A percentile compares a stretch with the other conserved stretches of the same genome.
Evolutionary conservation across 2,797 vertebrate genomes (phyloP).

Genomic region (Lacerta viridis): DNA sequence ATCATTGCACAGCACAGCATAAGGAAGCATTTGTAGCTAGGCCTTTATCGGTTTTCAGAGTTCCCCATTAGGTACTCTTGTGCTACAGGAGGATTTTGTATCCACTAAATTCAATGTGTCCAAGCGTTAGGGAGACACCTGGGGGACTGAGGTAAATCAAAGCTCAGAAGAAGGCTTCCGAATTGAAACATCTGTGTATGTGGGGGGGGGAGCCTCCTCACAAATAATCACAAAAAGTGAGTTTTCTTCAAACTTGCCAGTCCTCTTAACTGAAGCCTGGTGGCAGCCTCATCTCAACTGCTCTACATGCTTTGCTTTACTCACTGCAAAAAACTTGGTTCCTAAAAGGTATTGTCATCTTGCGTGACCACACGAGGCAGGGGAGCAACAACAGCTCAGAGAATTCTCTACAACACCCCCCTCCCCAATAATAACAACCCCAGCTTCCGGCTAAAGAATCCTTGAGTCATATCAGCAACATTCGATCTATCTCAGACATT

Average conservation of each 20-base stretch:
- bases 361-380: not conserved
- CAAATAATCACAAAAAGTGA: conserved; percentile 1
- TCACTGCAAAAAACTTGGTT: not conserved
- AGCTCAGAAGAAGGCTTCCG: conserved; percentile 11
- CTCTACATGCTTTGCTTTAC: not conserved
- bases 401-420: not conserved
- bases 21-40: not conserved
- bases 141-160: conserved; percentile 21
- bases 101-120: not conserved
- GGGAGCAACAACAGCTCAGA: not conserved
- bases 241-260: not conserved
- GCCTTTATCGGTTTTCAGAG: not conserved
- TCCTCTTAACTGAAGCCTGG: not conserved
- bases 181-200: not conserved
- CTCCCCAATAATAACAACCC: conserved; percentile 7
- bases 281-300: conserved; percentile 2
- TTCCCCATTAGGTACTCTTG: conserved; percentile 3
- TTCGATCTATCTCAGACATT: conserved; percentile 18
- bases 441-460: conserved; percentile 18
- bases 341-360: conserved; percentile 1
- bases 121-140: not conserved
- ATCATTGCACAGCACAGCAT: not conserved
- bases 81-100: not conserved
- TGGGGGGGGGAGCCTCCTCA: not conserved
- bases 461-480: not conserved